Conservation (phyloP, 2,888 invertebrate genomes). For the Lasioglossum malachurum region DNA sequence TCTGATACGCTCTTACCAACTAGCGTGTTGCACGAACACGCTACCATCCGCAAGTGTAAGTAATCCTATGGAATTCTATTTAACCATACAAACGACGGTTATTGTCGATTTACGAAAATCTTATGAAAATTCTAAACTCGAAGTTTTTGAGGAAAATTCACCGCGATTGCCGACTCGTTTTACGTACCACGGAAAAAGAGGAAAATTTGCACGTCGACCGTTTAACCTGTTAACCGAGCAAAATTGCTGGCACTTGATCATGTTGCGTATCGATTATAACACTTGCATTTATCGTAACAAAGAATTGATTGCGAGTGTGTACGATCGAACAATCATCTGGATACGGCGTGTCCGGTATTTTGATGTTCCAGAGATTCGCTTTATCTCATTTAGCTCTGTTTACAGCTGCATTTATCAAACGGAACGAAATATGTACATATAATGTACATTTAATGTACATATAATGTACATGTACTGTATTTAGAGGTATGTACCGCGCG, state of each 20-base stretch:
- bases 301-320: background rate
- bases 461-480: too few species aligned
- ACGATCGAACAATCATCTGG: background rate
- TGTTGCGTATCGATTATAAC: background rate
- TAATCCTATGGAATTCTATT: background rate
- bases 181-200: background rate
- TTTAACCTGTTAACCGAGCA: background rate
- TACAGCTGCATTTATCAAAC: background rate
- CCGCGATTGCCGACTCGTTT: background rate
- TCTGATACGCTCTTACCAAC: background rate
- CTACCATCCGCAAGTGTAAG: background rate
- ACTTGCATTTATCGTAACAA: background rate
- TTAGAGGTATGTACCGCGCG: background rate
- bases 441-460: too few species aligned
- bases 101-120: background rate
- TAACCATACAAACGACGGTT: background rate
- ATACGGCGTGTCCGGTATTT: background rate
- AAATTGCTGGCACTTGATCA: background rate
- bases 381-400: background rate
- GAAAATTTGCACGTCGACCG: background rate
- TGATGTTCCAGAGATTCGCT: background rate
- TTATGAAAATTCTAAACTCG: too few species aligned
- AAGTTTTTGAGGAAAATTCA: background rate
- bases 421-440: background rate
- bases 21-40: constrained; percentile 2